These are phyloP conservation scores for Myotis daubentonii DNA, from an alignment of 2,797 vertebrate genomes.

Conservation along the genomic window DNA sequence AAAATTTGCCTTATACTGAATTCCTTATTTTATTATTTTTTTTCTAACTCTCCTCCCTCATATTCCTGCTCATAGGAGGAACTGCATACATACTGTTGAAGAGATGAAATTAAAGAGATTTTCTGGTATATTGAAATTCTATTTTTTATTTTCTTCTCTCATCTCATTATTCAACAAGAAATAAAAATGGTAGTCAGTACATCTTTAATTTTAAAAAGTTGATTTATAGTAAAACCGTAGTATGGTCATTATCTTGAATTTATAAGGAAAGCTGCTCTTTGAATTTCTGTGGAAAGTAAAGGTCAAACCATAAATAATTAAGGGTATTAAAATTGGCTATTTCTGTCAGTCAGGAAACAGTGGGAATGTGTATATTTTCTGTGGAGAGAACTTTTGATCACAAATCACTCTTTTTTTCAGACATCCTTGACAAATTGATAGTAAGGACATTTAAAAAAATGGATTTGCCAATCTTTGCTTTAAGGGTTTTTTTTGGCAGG, in stretches of 20 bases:
- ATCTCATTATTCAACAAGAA: slow-evolving; percentile 50
- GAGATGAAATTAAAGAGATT: slow-evolving; percentile 31
- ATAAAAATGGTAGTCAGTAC: slow-evolving; percentile 25
- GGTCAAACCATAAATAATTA: slow-evolving; percentile 61
- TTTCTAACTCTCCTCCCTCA: not conserved
- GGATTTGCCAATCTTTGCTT: not conserved
- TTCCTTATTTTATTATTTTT: not conserved
- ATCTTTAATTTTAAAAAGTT: slow-evolving; percentile 54
- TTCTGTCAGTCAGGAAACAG: slow-evolving; percentile 25
- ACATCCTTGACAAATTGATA: slow-evolving; percentile 32
- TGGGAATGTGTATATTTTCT: slow-evolving; percentile 50
- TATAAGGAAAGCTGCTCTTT: slow-evolving; percentile 51
- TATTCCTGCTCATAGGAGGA: not conserved
- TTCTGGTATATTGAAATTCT: not conserved
- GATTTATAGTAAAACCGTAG: slow-evolving; percentile 57
- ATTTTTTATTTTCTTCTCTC: slow-evolving; percentile 46
- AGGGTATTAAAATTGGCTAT: slow-evolving; percentile 37
- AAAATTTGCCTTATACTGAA: slow-evolving; percentile 19
- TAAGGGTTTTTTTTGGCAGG: not conserved
- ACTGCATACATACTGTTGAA: not conserved
- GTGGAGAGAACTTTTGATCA: slow-evolving; percentile 30
- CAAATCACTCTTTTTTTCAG: slow-evolving; percentile 57
- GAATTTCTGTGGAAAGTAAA: slow-evolving; percentile 56
- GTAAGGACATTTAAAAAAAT: slow-evolving; percentile 10
- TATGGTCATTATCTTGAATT: slow-evolving; percentile 45